phyloP scores from a whole-genome alignment of 2,888 invertebrate species.

The Furcula furcula region DNA sequence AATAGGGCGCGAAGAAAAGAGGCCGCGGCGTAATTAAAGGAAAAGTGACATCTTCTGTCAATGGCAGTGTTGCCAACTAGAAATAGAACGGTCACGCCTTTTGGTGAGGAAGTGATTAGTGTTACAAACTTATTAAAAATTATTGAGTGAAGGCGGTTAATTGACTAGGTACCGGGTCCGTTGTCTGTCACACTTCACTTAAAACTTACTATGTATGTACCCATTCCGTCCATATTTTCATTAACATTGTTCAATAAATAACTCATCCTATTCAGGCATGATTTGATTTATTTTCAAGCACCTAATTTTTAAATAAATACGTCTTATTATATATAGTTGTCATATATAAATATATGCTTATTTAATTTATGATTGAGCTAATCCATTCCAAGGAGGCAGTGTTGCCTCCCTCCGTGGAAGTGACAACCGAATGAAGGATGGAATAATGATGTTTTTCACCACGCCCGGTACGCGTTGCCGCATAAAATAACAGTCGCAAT shows the following conservation, averaged over 20 bases:
- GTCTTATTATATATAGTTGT: too few species aligned
- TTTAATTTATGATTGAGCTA: conserved; percentile 31
- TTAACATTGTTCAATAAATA: conserved; percentile 18
- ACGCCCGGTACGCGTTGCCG: conserved; percentile 55
- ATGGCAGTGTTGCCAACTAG: conserved; percentile 64
- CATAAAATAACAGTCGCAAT: conserved; percentile 58
- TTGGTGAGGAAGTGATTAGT: conserved; percentile 78
- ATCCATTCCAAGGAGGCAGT: conserved; percentile 34
- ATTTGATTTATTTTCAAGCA: too few species aligned
- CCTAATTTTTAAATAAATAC: too few species aligned
- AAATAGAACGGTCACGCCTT: conserved; percentile 78
- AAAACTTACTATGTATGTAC: conserved; percentile 23
- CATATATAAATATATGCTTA: too few species aligned
- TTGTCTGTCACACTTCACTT: conserved; percentile 46
- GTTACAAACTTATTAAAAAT: conserved; percentile 77
- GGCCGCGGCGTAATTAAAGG: conserved; percentile 76
- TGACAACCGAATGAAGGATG: conserved; percentile 65
- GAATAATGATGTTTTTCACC: conserved; percentile 55
- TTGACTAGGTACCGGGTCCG: conserved; percentile 61
- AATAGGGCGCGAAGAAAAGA: conserved; percentile 81
- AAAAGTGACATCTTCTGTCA: conserved; percentile 81
- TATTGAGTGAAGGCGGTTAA: conserved; percentile 78
- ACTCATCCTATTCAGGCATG: too few species aligned
- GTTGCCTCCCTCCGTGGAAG: conserved; percentile 45
- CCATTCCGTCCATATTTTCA: conserved; percentile 37